phyloP scores from a whole-genome alignment of 1,140 invertebrate species.

The Drosophila subpulchrella region DNA sequence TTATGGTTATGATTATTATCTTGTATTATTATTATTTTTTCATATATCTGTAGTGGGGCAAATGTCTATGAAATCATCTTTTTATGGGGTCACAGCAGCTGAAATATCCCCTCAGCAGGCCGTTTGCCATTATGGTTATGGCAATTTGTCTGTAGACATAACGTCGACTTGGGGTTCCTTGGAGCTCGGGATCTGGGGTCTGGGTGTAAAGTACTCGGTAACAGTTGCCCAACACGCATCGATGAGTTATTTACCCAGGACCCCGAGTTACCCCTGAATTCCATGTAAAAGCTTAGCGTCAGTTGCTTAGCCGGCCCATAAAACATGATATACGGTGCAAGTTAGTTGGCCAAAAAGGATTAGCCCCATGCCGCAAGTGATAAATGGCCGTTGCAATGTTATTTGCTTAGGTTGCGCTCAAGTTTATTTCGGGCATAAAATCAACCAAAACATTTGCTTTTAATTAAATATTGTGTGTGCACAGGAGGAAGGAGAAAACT shows the following conservation, averaged over 20 bases:
- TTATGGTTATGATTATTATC: slow-evolving; percentile 80
- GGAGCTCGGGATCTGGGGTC: slow-evolving; percentile 4
- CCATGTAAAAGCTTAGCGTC: slow-evolving; percentile 73
- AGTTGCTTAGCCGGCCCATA: slow-evolving; percentile 79
- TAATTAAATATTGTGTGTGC: slow-evolving; percentile 67
- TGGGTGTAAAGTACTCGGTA: slow-evolving; percentile 72
- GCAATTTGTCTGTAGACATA: slow-evolving; percentile 82
- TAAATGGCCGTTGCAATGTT: slow-evolving; percentile 61
- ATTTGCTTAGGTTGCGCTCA: slow-evolving; percentile 71
- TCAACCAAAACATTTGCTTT: slow-evolving; percentile 80
- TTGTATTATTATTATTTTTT: slow-evolving; percentile 76
- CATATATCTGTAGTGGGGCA: slow-evolving; percentile 57
- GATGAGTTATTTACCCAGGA: slow-evolving; percentile 72
- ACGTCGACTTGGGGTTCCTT: slow-evolving; percentile 50
- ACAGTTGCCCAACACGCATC: slow-evolving; percentile 77
- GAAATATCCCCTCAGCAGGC: slow-evolving; percentile 19
- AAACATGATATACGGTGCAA: slow-evolving; percentile 77
- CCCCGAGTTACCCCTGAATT: slow-evolving; percentile 4
- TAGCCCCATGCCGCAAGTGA: slow-evolving; percentile 61
- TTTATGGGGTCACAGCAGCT: slow-evolving; percentile 65
- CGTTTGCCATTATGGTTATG: slow-evolving; percentile 78
- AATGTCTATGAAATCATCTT: slow-evolving; percentile 82
- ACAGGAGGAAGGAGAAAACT: background rate
- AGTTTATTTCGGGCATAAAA: slow-evolving; percentile 69
- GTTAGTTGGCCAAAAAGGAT: slow-evolving; percentile 78